Base-by-base conservation (phyloP, 2,113 vertebrate species). In the Miniopterus natalensis region DNA sequence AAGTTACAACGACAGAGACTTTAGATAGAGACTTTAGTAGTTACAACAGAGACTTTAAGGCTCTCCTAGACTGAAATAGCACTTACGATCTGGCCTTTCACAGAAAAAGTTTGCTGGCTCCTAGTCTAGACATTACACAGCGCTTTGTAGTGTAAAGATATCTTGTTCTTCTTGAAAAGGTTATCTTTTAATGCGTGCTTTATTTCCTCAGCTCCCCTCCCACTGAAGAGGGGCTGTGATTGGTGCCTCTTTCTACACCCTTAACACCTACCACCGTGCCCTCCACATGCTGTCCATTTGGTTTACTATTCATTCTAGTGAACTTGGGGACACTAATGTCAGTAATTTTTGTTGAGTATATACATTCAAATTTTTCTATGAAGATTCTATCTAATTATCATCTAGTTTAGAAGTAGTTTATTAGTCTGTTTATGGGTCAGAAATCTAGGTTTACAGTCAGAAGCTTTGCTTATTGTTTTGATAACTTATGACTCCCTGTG, bases 311-410 rank as follows among this genome's bases (percentile, higher is more conserved):
- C 21, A 86, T 81, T 77, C 31, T 47, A 91, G 81, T 81, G 31
- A 86, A 90, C 61, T 49, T 42, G 20, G 29, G 66, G 78, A 73
- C 70, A 85, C 31, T 89, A 63, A 88, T 68, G n/a, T 87, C 74
- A 75, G 80, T 84, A 65, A 61, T 71, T 81, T 92, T 73, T 55
- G 17, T 31, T 73, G 49, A 77, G 8, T 84, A 20, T 61, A 65
- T 65, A 74, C 29, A 94, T 94, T 40, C 23, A 77, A 94, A 77
- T 81, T 53, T 71, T 78, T 10, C 73, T 81, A 73, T 89, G 94
- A 75, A 92, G 92, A 77, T 80, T 94, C 31, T 85, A 55, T 53
- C 27, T 40, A 77, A 27, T 63, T 73, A 36, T 70, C 55, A 84
- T 66, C 59, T 23, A 36, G 2, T 88, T 88, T 70, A 45, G 21